Conservation (phyloP, 2,888 invertebrate genomes). For the Galeopsomyia nigrocyanea region DNA sequence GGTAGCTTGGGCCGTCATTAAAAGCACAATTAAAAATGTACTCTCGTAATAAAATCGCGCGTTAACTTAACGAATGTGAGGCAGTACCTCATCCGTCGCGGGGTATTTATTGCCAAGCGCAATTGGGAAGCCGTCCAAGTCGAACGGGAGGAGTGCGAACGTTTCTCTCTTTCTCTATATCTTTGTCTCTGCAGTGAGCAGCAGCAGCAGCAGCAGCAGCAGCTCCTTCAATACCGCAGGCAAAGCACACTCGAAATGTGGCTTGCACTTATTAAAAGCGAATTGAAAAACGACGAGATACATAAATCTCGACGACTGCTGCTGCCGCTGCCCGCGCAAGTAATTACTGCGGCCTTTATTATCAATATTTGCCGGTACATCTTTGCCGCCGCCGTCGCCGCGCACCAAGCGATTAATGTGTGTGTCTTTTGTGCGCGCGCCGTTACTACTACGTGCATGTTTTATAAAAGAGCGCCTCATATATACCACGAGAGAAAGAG, state of each 20-base stretch:
- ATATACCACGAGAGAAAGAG: too few relatives aligned
- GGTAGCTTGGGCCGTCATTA: constrained; percentile 57
- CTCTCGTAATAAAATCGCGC: constrained; percentile 65
- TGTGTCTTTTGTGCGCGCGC: constrained; percentile 11
- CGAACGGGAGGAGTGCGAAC: constrained; percentile 50
- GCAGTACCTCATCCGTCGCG: constrained; percentile 58
- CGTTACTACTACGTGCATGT: too few relatives aligned
- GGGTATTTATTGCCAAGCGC: constrained; percentile 63
- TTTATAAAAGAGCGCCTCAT: too few relatives aligned
- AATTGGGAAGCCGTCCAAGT: constrained; percentile 67
- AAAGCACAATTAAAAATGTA: constrained; percentile 64
- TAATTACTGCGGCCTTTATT: constrained; percentile 44
- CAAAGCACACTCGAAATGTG: constrained; percentile 29
- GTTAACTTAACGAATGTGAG: constrained; percentile 63
- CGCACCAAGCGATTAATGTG: not conserved
- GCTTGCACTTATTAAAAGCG: constrained; percentile 43
- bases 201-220: not conserved
- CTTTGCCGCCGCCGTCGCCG: constrained; percentile 20
- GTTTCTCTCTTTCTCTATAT: constrained; percentile 26
- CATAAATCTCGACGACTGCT: constrained; percentile 39
- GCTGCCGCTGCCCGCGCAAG: constrained; percentile 19
- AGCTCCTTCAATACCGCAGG: constrained; percentile 17
- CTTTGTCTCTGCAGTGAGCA: constrained; percentile 29
- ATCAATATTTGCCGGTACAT: constrained; percentile 46
- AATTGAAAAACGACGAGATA: constrained; percentile 11